Percentiles rank a stretch among this genome's conserved stretches.
Evolutionary conservation across 2,888 invertebrate genomes (phyloP).

Genomic region (Athalia rosae): DNA sequence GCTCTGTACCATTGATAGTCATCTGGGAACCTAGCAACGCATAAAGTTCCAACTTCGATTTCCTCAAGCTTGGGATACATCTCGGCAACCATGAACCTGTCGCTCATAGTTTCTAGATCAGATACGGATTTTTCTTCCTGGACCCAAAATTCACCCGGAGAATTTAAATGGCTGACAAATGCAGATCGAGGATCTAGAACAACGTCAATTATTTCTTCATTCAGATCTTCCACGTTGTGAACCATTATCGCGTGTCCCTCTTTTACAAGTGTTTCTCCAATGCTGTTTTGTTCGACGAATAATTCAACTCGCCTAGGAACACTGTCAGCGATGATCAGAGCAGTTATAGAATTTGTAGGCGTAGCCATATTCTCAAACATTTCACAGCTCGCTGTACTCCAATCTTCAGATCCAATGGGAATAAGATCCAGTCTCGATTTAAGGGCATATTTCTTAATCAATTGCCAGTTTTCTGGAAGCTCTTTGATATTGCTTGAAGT

Average conservation of each 20-base stretch:
- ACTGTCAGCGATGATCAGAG: constrained; percentile 66
- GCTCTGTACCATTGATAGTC: constrained; percentile 83
- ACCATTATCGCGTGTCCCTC: constrained; percentile 59
- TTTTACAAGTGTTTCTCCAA: constrained; percentile 62
- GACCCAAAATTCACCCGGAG: constrained; percentile 84
- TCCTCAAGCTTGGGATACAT: constrained; percentile 76
- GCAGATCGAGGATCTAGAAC: constrained; percentile 75
- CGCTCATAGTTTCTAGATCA: constrained; percentile 79
- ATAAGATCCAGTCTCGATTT: constrained; percentile 82
- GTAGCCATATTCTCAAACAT: constrained; percentile 73
- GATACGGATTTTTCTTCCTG: constrained; percentile 80
- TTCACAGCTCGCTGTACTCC: constrained; percentile 77
- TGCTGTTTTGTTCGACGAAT: constrained; percentile 66
- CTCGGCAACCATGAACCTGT: constrained; percentile 75
- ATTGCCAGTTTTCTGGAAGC: constrained; percentile 78
- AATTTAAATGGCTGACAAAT: constrained; percentile 81
- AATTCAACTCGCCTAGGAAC: constrained; percentile 70
- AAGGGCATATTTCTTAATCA: constrained; percentile 77
- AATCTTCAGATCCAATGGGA: constrained; percentile 81
- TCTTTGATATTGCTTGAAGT: constrained; percentile 78
- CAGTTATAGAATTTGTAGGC: constrained; percentile 52
- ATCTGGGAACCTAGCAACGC: constrained; percentile 81
- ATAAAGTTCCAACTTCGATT: constrained; percentile 78
- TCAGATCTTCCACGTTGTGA: constrained; percentile 58
- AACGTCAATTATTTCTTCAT: constrained; percentile 64